Base-by-base conservation (phyloP, 2,113 vertebrate genomes). In the Melanerpes formicivorus region DNA sequence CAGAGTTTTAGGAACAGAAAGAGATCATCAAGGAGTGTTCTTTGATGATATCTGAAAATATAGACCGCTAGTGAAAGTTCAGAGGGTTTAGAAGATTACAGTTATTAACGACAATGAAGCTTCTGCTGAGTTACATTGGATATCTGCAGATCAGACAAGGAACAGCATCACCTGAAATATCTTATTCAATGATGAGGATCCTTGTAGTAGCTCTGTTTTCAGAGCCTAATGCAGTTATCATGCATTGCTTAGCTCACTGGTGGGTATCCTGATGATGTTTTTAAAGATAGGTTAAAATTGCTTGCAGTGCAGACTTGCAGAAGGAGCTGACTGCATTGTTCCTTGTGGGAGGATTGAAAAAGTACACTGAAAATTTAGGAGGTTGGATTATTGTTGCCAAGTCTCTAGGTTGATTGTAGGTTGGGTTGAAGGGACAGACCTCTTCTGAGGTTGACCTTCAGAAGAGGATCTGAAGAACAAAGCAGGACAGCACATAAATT, bases 401-500 rank as follows among this genome's bases (percentile, higher is more conserved):
- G 29, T 77, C 16, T 90, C 19, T 88, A 44, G 52, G 72, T 52
- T 88, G 72, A 16, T 64, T 80, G 11, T 81, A 72, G 73, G 34
- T 72, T 86, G 54, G 37, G 40, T 46, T 60, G 70, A 90, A 90
- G 76, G 76, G 87, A n/a, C 52, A 90, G 48, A 93, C 75, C 56
- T 90, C 48, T 92, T 89, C 16, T 62, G 58, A 62, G 29, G 44
- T 3, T 93, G 89, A 94, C 95, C 87, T 96, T 96, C 84, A 87
- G 84, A 60, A 87, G 83, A 78, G n/a, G 30, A 40, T 74, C 15
- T 62, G 69, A 85, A 75, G 84, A 93, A 72, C 72, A 58, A 87
- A 75, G 71, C 78, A 93, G 93, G 87, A 27, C 46, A 52, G 10
- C 72, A 54, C 89, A 96, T 96, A 83, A 96, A 91, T 95, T 90